Conservation (phyloP, 2,888 invertebrate genomes). For the Zeuzera pyrina region DNA sequence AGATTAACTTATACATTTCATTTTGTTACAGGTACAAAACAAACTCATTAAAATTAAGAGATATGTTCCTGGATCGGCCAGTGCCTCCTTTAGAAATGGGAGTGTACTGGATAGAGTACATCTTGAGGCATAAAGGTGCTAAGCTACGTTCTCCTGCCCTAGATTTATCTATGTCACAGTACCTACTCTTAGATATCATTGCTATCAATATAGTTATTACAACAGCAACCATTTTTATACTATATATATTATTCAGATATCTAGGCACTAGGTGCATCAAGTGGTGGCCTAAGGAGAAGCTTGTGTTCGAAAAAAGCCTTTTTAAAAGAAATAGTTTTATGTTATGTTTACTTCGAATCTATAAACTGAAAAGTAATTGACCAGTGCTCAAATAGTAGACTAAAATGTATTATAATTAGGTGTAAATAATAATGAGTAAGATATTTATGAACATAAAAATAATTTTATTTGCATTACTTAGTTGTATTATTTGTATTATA, state of each 20-base stretch:
- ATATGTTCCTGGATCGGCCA: conserved; percentile 72
- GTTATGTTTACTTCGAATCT: conserved; percentile 51
- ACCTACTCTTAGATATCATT: conserved; percentile 51
- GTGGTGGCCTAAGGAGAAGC: conserved; percentile 53
- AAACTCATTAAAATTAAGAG: conserved; percentile 58
- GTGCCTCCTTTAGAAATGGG: conserved; percentile 73
- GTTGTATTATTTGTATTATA: no score
- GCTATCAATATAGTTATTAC: conserved; percentile 39
- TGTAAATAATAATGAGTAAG: conserved; percentile 55
- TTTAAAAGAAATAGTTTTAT: conserved; percentile 47
- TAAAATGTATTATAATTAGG: conserved; percentile 24
- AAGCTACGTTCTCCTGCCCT: conserved; percentile 66
- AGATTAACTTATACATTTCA: conserved; percentile 1
- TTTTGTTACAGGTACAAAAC: conserved; percentile 61
- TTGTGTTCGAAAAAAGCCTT: conserved; percentile 46
- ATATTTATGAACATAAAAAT: conserved; percentile 39
- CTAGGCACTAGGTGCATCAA: conserved; percentile 53
- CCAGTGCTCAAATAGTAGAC: conserved; percentile 15
- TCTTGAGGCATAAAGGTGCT: conserved; percentile 72
- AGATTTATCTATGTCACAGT: conserved; percentile 60
- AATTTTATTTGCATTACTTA: conserved; percentile 4
- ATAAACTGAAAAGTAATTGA: conserved; percentile 54
- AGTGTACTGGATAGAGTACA: conserved; percentile 78
- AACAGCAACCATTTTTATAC: conserved; percentile 38
- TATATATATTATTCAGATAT: conserved; percentile 50